phyloP scores from a whole-genome alignment of 2,888 invertebrate species.

The Hyposoter dolosus region DNA sequence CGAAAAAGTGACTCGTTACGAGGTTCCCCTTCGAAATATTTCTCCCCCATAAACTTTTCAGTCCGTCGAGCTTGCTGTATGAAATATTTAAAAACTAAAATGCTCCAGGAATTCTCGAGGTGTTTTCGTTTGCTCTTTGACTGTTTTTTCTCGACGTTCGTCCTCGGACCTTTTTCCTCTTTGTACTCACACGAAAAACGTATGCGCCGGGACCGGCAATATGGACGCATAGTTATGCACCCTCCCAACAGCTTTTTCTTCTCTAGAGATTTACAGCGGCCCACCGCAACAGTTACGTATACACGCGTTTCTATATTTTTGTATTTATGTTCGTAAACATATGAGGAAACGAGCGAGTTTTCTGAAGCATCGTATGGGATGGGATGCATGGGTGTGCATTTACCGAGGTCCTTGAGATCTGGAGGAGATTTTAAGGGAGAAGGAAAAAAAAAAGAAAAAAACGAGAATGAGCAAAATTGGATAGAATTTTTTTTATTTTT shows the following conservation, averaged over 20 bases:
- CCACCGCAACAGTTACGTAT: constrained; percentile 61
- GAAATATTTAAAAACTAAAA: constrained; percentile 56
- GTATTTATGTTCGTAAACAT: not conserved
- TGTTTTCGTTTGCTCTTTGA: constrained; percentile 34
- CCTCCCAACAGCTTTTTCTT: constrained; percentile 32
- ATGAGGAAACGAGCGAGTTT: constrained; percentile 43
- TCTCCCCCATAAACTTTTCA: not conserved
- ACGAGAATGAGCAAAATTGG: not conserved
- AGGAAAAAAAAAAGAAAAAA: constrained; percentile 47
- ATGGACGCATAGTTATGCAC: constrained; percentile 27
- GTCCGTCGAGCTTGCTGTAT: not conserved
- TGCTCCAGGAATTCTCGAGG: constrained; percentile 7
- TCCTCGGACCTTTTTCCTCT: constrained; percentile 46
- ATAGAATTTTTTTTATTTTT: not conserved
- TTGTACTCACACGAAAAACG: constrained; percentile 37
- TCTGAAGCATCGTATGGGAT: constrained; percentile 28
- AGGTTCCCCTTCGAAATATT: constrained; percentile 13
- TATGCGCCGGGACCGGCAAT: not conserved
- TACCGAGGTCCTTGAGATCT: constrained; percentile 13
- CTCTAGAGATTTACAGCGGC: constrained; percentile 67
- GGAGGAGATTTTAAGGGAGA: constrained; percentile 34
- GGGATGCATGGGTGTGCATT: constrained; percentile 35
- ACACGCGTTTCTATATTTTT: constrained; percentile 50
- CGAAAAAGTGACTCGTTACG: constrained; percentile 22
- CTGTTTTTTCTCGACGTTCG: constrained; percentile 45